phyloP scores from a whole-genome alignment of 2,113 vertebrate species.

The Otocyon megalotis region DNA sequence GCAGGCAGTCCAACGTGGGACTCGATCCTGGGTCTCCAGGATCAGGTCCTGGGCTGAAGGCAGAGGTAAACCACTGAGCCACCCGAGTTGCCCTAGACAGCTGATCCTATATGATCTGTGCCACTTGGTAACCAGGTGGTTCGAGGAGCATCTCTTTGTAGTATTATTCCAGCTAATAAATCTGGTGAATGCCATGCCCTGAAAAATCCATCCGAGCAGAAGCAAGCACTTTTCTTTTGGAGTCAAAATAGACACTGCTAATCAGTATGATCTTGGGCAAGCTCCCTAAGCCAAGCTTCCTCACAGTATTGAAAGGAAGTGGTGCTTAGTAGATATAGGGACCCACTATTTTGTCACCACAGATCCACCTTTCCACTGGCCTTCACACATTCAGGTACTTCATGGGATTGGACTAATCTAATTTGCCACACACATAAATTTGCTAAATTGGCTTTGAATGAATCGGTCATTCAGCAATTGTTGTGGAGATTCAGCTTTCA shows the following conservation, averaged over 20 bases:
- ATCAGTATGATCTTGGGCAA: background rate
- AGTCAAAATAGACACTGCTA: background rate
- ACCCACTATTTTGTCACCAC: background rate
- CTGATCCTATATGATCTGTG: background rate
- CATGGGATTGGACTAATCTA: background rate
- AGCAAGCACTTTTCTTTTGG: background rate
- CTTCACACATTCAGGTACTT: background rate
- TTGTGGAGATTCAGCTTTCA: background rate
- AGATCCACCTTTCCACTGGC: background rate
- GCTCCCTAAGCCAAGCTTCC: background rate
- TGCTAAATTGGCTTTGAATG: background rate
- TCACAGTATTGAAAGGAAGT: background rate
- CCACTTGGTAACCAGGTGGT: background rate
- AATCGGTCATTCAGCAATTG: background rate
- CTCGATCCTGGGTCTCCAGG: too few species aligned
- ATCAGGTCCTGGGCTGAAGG: too few species aligned
- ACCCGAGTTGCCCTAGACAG: background rate
- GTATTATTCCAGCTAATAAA: background rate
- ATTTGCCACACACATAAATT: background rate
- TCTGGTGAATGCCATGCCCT: background rate
- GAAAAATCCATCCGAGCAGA: background rate
- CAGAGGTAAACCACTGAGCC: too few species aligned
- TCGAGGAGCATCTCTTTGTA: background rate
- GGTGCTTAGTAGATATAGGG: too few species aligned
- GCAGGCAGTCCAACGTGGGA: too few species aligned